These are phyloP conservation scores for Homarus americanus DNA, from an alignment of 1,140 invertebrate species.

Conservation along the genomic window DNA sequence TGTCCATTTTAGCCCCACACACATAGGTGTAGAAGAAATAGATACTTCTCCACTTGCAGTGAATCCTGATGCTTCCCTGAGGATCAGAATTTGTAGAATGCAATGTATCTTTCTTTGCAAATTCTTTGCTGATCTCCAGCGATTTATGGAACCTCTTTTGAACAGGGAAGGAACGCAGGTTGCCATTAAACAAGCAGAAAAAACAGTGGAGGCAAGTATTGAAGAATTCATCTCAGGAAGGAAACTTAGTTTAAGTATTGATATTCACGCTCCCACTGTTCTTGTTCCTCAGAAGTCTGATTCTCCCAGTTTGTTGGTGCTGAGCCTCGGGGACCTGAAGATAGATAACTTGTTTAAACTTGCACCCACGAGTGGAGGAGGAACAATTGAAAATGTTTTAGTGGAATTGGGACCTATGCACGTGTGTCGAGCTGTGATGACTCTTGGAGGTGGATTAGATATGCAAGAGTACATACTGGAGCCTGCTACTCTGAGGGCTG, in stretches of 20 bases:
- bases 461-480: constrained; percentile 88
- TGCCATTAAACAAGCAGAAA: constrained; percentile 72
- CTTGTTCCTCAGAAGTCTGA: constrained; percentile 89
- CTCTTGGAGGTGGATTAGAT: constrained; percentile 84
- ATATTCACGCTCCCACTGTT: constrained; percentile 87
- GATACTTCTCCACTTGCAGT: constrained; percentile 56
- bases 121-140: constrained; percentile 84
- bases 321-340: constrained; percentile 86
- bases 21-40: constrained; percentile 77
- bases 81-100: constrained; percentile 85
- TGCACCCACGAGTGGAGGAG: constrained; percentile 75
- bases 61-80: constrained; percentile 84
- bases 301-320: constrained; percentile 87
- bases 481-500: constrained; percentile 85
- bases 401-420: constrained; percentile 84
- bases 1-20: constrained; percentile 82
- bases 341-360: constrained; percentile 90
- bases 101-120: constrained; percentile 86
- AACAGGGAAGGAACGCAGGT: constrained; percentile 65
- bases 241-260: constrained; percentile 85
- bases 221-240: constrained; percentile 82
- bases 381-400: constrained; percentile 85
- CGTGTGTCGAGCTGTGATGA: constrained; percentile 86
- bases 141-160: constrained; percentile 85
- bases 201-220: constrained; percentile 77